Evolutionary conservation across 2,888 invertebrate genomes (phyloP).

Genomic region (Digitonthophagus gazella): DNA sequence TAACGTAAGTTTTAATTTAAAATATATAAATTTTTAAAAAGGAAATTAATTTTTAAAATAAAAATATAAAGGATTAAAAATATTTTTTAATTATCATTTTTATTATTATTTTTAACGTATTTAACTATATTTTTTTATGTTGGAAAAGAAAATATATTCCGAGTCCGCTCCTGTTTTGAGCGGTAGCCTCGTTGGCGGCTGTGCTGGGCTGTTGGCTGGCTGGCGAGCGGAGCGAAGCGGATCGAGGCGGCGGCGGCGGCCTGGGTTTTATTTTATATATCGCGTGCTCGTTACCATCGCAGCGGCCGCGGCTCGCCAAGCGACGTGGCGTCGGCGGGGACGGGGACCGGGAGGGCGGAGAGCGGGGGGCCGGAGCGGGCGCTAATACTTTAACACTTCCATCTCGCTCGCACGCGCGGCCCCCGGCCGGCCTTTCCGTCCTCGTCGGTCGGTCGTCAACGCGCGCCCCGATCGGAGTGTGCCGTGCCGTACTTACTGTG

Average conservation of each 20-base stretch:
- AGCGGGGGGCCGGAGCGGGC: slow-evolving; percentile 16
- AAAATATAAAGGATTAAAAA: too few relatives aligned
- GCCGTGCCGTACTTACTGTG: slow-evolving; percentile 10
- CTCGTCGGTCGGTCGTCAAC: slow-evolving; percentile 12
- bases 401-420: neutral
- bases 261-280: slow-evolving; percentile 16
- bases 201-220: too few relatives aligned
- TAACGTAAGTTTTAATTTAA: too few relatives aligned
- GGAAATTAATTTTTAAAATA: too few relatives aligned
- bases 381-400: slow-evolving; percentile 13
- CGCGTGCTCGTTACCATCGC: slow-evolving; percentile 27
- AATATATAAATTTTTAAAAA: too few relatives aligned
- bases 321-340: slow-evolving; percentile 14
- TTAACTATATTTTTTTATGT: too few relatives aligned
- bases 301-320: slow-evolving; percentile 26
- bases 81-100: too few relatives aligned
- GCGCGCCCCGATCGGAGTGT: slow-evolving; percentile 7
- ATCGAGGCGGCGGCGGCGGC: slow-evolving; percentile 25
- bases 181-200: too few relatives aligned
- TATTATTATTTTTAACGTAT: too few relatives aligned
- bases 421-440: neutral
- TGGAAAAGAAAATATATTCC: too few relatives aligned
- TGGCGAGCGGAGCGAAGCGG: slow-evolving; percentile 22
- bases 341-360: slow-evolving; percentile 20
- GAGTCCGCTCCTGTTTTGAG: neutral